Evolutionary conservation across 2,113 vertebrate species (phyloP).

Genomic region (Numida meleagris): DNA sequence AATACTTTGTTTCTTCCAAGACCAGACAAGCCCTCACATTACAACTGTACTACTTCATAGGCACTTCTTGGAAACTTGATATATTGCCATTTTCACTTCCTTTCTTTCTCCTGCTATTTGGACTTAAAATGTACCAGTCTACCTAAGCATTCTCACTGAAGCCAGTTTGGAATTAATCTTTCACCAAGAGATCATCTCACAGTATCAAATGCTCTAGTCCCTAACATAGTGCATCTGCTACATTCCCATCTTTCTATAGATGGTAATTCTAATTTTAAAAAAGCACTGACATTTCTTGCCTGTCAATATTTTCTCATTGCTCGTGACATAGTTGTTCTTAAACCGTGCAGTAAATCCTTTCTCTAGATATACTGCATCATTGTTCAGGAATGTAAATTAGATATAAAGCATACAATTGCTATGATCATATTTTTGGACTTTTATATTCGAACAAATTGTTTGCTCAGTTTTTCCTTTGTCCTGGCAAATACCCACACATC

Average conservation of each 20-base stretch:
- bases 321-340: constrained; percentile 55
- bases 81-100: background rate
- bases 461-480: background rate
- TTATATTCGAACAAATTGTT: background rate
- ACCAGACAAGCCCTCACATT: background rate
- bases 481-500: background rate
- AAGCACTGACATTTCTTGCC: constrained; percentile 62
- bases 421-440: background rate
- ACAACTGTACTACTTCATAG: background rate
- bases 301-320: constrained; percentile 60
- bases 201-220: constrained; percentile 39
- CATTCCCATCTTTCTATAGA: background rate
- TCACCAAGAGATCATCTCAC: constrained; percentile 30
- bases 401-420: constrained; percentile 27
- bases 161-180: constrained; percentile 2
- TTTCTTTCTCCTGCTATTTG: background rate
- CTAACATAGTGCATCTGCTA: constrained; percentile 30
- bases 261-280: constrained; percentile 45
- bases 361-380: background rate
- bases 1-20: background rate
- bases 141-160: background rate
- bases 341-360: constrained; percentile 34
- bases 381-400: constrained; percentile 53
- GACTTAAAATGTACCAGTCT: background rate
- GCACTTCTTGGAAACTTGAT: background rate